Evolutionary conservation across 2,888 invertebrate species (phyloP).

Genomic region (Myathropa florea): DNA sequence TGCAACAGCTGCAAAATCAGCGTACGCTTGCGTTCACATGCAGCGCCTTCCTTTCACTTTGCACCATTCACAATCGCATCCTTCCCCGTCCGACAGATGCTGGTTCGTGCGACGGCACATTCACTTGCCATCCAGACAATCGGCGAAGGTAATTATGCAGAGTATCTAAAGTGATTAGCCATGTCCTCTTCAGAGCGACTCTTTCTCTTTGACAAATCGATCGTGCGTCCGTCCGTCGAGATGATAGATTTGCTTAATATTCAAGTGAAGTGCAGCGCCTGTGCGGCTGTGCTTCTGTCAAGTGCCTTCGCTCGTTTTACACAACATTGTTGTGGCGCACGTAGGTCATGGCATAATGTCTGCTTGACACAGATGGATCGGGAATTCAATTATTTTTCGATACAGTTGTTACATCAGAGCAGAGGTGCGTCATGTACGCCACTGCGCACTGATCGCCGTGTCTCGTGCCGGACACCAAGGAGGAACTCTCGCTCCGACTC

Average conservation of each 20-base stretch:
- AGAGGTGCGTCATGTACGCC: not conserved
- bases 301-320: conserved; percentile 6
- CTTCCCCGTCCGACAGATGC: not conserved
- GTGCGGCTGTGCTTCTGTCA: not conserved
- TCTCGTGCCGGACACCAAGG: conserved; percentile 33
- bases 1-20: conserved; percentile 23
- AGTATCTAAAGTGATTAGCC: not conserved
- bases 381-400: conserved; percentile 37
- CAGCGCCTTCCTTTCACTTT: conserved; percentile 49
- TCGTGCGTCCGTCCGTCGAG: not conserved
- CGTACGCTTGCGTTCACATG: not conserved
- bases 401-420: conserved; percentile 34
- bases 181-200: not conserved
- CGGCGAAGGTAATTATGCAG: not conserved
- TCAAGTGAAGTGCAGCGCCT: conserved; percentile 16
- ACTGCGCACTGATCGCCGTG: not conserved
- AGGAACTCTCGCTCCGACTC: not conserved
- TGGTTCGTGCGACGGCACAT: not conserved
- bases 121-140: not conserved
- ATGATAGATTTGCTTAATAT: conserved; percentile 11
- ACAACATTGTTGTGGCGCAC: conserved; percentile 13
- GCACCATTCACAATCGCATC: not conserved
- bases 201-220: not conserved
- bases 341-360: conserved; percentile 50
- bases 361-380: conserved; percentile 35